Conservation (phyloP, 2,797 vertebrate genomes). For the Tokudaia muenninki region DNA sequence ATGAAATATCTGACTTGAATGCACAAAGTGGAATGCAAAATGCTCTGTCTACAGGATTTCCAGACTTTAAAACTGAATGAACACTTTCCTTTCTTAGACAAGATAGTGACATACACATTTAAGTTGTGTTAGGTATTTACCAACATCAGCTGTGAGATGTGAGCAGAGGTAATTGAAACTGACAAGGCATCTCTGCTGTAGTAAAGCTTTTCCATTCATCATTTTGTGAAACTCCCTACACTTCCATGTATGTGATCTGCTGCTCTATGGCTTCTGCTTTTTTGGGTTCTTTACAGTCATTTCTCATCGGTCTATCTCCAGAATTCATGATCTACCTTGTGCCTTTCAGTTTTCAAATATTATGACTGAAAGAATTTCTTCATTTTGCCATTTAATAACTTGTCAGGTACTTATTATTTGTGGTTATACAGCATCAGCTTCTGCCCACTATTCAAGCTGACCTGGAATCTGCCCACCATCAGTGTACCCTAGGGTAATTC, state of each 20-base stretch:
- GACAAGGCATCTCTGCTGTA: background rate
- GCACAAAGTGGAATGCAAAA: background rate
- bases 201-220: background rate
- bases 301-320: background rate
- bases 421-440: background rate
- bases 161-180: background rate
- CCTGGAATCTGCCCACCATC: background rate
- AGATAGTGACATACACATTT: background rate
- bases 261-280: background rate
- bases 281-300: background rate
- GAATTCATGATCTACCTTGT: background rate
- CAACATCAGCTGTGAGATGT: background rate
- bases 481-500: background rate
- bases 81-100: background rate
- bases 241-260: background rate
- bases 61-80: background rate
- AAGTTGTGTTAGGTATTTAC: background rate
- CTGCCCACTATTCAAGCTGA: background rate
- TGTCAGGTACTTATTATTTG: constrained; percentile 1
- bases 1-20: background rate
- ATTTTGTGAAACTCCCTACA: background rate
- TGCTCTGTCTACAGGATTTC: background rate
- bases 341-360: background rate
- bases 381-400: background rate
- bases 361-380: background rate